Evolutionary conservation across 2,797 vertebrate genomes (phyloP).

Genomic region (Poecilia gillii): DNA sequence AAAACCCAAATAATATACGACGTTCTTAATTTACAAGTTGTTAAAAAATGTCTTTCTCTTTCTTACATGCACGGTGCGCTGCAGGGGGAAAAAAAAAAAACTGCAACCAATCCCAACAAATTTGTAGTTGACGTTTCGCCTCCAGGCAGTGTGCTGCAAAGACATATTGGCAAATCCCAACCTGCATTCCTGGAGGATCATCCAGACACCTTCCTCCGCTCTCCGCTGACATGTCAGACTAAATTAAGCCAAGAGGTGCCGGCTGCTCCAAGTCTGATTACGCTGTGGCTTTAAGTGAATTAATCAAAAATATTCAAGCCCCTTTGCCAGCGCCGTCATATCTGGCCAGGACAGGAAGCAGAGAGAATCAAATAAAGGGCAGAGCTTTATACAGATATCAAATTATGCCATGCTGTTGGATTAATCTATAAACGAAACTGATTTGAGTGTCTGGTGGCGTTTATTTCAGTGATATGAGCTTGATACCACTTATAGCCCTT

Average conservation of each 20-base stretch:
- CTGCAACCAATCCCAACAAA: constrained; percentile 15
- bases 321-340: constrained; percentile 54
- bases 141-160: constrained; percentile 20
- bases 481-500: constrained; percentile 1
- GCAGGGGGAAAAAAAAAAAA: constrained; percentile 18
- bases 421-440: constrained; percentile 56
- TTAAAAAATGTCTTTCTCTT: not conserved
- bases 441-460: constrained; percentile 55
- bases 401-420: constrained; percentile 56
- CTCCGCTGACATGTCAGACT: constrained; percentile 58
- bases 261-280: constrained; percentile 54
- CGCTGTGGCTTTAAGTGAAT: constrained; percentile 62
- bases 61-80: not conserved
- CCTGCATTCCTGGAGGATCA: constrained; percentile 58
- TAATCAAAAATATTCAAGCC: constrained; percentile 64
- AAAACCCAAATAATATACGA: not conserved
- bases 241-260: constrained; percentile 54
- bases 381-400: constrained; percentile 62
- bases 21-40: not conserved
- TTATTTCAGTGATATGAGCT: constrained; percentile 56
- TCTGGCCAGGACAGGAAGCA: constrained; percentile 26
- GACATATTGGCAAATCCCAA: constrained; percentile 40
- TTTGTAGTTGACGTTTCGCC: constrained; percentile 33
- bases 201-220: constrained; percentile 33
- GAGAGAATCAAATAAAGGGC: constrained; percentile 54